Base-by-base conservation (phyloP, 2,797 vertebrate genomes). In the Molossus molossus region DNA sequence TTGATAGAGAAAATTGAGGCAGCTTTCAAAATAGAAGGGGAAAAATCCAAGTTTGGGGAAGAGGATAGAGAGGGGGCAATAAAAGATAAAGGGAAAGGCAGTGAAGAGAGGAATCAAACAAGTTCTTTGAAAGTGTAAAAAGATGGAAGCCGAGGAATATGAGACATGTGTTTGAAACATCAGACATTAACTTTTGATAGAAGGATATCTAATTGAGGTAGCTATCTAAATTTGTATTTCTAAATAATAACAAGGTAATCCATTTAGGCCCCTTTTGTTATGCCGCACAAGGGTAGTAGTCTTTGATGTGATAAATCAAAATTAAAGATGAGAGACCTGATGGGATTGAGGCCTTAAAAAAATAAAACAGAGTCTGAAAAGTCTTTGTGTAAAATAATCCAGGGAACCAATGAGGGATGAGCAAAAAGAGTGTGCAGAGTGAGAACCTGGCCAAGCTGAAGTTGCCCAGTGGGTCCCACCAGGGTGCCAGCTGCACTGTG, bases 21-120 rank as follows among this genome's bases (percentile, higher is more conserved):
- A 40, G 9, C 27, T 40, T 77, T 76, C 25, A 88, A 90, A 89
- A n/a, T 20, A 81, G 25, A 91, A 81, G 23, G 11, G 85, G 58
- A 87, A 5, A 75, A 65, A 5, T 53, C 3, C 21, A 50, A 81
- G 27, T 21, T 65, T 23, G 23, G 13, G 18, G 17, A 29, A 17
- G 4, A 6, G 10, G 1, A 25, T 27, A 13, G n/a, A 14, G n/a
- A 73, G 5, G 75, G 27, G 8, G 5, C 11, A 73, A 18, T 37
- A 18, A 11, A 69, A 33, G 5, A 72, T 57, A 29, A 48, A 70
- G 20, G 17, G 12, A 13, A 91, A 60, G 4, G 29, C 1, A 37
- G 5, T 13, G 13, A 40, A 64, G 7, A 9, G 29, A 40, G 17
- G 1, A 23, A 6, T 23, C 77, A 69, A 73, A 18, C 1, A 27